Evolutionary conservation across 2,888 invertebrate species (phyloP), one percentile per base, ranked within the genome.

Genomic region (Cinara cedri): DNA sequence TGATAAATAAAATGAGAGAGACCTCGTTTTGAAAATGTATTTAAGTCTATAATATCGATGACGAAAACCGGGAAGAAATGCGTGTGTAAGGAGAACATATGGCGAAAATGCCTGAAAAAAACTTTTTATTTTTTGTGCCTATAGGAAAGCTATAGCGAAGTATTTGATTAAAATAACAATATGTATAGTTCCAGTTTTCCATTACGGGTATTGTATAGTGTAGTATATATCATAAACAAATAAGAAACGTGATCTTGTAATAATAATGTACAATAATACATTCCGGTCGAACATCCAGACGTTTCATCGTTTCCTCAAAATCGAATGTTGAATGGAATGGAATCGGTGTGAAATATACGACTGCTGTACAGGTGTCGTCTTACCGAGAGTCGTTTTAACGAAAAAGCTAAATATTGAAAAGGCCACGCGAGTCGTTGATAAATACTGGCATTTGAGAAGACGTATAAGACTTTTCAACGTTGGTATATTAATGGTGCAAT

Each of bases 401-500:
- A 68, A 51, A 68, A 68, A 51, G 49, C 68, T 68, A 49, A 68
- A 16, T n/a, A n/a, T 51, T n/a, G n/a, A 68, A 68, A 68, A 51
- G 51, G 51, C 19, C n/a, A 68, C 19, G 34, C 46, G 11, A 24
- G 26, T 19, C n/a, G 8, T 68, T 34, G 26, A 51, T 51, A 26
- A 68, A 68, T 68, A 51, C 51, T 3, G n/a, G 11, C 46, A 24
- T 66, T 46, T 1, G 46, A 21, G 44, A 44, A n/a, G 44, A 49
- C 26, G n/a, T 11, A 68, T 26, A n/a, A 26, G 24, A 21, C 14
- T 1, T 21, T 9, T 1, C 9, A 21, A 1, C 9, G n/a, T n/a
- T n/a, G n/a, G n/a, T n/a, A 9, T 8, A 55, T 9, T 55, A 10
- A 14, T 21, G n/a, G 14, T 24, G 24, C 4, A 13, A 14, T 13